A percentile compares a stretch with the other conserved stretches of the same genome.
phyloP scores from a whole-genome alignment of 2,113 vertebrate genomes.

The Neopipo cinnamomea region DNA sequence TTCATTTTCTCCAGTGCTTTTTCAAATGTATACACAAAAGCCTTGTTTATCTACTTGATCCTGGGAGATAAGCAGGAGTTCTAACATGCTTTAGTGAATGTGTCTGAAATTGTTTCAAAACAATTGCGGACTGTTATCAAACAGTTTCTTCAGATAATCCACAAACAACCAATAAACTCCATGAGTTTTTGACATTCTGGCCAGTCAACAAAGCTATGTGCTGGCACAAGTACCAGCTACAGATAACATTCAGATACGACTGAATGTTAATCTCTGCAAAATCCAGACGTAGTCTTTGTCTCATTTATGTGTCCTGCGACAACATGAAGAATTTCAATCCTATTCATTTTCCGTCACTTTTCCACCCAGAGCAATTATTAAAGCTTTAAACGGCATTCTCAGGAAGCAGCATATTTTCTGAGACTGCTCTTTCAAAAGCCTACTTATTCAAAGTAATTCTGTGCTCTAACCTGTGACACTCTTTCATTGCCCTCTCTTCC shows the following conservation, averaged over 20 bases:
- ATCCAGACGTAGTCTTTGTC: background rate
- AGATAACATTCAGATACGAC: background rate
- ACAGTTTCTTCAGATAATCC: slow-evolving; percentile 8
- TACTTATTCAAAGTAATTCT: background rate
- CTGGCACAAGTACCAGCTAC: background rate
- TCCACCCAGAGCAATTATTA: background rate
- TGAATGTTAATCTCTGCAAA: background rate
- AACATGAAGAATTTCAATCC: background rate
- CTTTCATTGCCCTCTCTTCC: background rate
- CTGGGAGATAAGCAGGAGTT: background rate
- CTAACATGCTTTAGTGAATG: background rate
- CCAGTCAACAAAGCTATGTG: background rate
- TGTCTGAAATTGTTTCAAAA: slow-evolving; percentile 19
- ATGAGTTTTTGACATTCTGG: background rate
- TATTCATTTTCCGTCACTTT: background rate
- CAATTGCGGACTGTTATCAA: background rate
- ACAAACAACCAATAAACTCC: background rate
- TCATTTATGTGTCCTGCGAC: background rate
- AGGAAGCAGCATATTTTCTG: background rate
- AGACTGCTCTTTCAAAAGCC: background rate
- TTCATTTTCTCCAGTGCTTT: background rate
- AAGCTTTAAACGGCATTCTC: background rate
- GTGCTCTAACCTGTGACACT: background rate
- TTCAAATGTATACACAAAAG: background rate
- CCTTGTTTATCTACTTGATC: background rate